Evolutionary conservation across 2,113 vertebrate genomes (phyloP).

Genomic region (Ondatra zibethicus): DNA sequence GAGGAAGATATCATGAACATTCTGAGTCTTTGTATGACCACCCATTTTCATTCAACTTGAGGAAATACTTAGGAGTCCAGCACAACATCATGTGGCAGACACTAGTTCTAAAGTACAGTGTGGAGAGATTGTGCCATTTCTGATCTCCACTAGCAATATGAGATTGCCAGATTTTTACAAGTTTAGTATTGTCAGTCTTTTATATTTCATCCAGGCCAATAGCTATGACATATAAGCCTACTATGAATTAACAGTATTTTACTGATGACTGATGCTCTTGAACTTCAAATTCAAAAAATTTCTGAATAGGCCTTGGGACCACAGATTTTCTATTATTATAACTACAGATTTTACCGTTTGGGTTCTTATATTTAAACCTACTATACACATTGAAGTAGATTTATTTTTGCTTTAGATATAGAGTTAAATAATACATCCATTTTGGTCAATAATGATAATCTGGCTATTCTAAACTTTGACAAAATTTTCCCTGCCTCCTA

Average conservation of each 20-base stretch:
- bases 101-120: not conserved
- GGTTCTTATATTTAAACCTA: conserved; percentile 9
- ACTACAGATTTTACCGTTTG: not conserved
- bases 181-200: not conserved
- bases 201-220: too few relatives aligned
- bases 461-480: not conserved
- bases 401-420: not conserved
- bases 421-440: not conserved
- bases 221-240: not conserved
- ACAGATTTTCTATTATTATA: conserved; percentile 18
- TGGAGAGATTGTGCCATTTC: not conserved
- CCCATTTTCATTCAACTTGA: not conserved
- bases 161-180: not conserved
- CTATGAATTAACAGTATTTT: conserved; percentile 6
- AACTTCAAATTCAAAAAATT: not conserved
- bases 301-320: not conserved
- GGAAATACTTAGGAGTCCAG: not conserved
- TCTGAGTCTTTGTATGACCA: not conserved
- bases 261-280: not conserved
- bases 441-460: not conserved
- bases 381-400: not conserved
- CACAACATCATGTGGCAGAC: not conserved
- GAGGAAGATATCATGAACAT: not conserved
- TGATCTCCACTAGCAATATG: not conserved
- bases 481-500: not conserved